Percentiles rank a stretch among this genome's conserved stretches.
Conservation (phyloP, 2,797 vertebrate species). For the Syngnathus rostellatus region DNA sequence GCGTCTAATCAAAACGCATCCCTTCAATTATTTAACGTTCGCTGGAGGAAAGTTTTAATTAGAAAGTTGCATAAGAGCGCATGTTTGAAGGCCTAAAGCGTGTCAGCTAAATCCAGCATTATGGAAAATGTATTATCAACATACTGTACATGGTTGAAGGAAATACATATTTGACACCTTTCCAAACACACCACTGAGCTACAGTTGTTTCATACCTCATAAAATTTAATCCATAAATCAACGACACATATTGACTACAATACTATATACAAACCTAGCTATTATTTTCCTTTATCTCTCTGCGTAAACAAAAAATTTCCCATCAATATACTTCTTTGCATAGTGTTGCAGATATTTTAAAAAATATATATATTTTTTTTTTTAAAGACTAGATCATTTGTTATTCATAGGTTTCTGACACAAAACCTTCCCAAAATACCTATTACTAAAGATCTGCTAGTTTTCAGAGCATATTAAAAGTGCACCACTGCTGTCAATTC, state of each 20-base stretch:
- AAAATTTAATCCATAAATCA: background rate
- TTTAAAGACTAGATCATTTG: background rate
- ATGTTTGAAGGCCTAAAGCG: background rate
- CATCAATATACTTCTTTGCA: background rate
- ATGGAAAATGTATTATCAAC: background rate
- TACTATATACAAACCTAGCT: too few species aligned
- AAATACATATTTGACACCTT: background rate
- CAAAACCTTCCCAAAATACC: background rate
- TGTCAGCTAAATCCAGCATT: background rate
- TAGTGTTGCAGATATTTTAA: background rate
- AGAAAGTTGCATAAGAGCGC: conserved; percentile 14
- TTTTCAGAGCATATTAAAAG: background rate
- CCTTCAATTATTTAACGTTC: conserved; percentile 21
- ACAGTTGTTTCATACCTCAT: background rate
- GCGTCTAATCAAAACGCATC: conserved; percentile 26
- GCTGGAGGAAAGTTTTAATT: conserved; percentile 27
- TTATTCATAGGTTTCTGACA: background rate
- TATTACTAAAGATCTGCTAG: background rate
- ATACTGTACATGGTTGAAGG: background rate
- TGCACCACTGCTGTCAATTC: background rate
- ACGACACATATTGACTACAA: too few species aligned
- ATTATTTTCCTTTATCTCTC: background rate
- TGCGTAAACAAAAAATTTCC: too few species aligned
- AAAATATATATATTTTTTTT: background rate
- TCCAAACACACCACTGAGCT: background rate